Base-by-base conservation (phyloP, 37 sponge, comb jelly and placozoan species). In the Spongilla lacustris region DNA sequence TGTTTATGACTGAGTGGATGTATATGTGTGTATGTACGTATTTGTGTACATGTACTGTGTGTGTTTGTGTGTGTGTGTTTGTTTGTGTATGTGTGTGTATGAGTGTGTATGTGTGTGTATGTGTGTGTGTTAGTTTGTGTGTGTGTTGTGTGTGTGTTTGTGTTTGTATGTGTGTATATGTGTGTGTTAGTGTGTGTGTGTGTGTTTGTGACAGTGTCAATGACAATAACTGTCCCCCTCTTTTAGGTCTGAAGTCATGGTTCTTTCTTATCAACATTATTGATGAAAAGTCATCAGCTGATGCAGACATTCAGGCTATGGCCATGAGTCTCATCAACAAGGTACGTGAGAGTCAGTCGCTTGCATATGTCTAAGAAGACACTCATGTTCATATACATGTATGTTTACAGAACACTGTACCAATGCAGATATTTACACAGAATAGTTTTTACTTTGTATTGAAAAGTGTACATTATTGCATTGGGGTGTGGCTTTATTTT, bases 301-400 rank as follows among this genome's bases (percentile, higher is more conserved):
- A 90, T 24, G 41, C 82, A 9, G 92, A 87, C 81, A 79, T 93
- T 22, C 88, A 88, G 73, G 76, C 86, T 25, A 87, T 89, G 78
- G 92, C 90, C 9, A 88, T 96, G 91, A 90, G 83, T 26, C 89
- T 96, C 24, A 87, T 96, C 46, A 93, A 90, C 76, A 93, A 73
- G 87, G 96, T 96, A 71, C 4, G 87, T 85, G 28, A 21, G 58
- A 74, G 46, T 46, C n/a, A 8, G 46, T 46, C 8, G 46, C 8
- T 4, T 4, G 46, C 8, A 8, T 46, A 8, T 36, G 24, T 75
- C 30, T 75, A 27, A 19, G n/a, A 6, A 6, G 41, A 41, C 41
- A 41, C 3, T 41, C 41, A n/a, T n/a, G n/a, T n/a, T n/a, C n/a
- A n/a, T n/a, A n/a, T n/a, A n/a, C n/a, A n/a, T n/a, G n/a, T n/a